These are phyloP conservation scores for Drosophila melanosoma DNA, from an alignment of 2,888 invertebrate species.

Conservation along the genomic window DNA sequence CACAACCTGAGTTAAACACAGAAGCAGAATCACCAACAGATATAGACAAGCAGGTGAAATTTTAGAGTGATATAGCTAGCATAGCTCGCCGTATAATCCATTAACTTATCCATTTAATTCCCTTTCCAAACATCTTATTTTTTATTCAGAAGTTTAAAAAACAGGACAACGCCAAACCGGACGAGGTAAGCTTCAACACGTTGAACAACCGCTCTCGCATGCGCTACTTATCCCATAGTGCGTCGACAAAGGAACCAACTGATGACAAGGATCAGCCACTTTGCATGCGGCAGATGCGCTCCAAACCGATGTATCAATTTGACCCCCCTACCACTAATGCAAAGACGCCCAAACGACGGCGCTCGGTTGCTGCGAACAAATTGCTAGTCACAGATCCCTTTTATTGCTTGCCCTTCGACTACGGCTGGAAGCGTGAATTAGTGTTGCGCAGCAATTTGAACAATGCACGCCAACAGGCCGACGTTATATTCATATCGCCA, in stretches of 20 bases:
- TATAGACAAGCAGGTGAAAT: conserved; percentile 46
- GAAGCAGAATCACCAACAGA: conserved; percentile 35
- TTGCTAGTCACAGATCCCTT: conserved; percentile 74
- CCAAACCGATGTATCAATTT: conserved; percentile 33
- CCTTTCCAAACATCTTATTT: not conserved
- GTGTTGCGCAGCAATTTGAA: conserved; percentile 88
- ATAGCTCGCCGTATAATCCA: conserved; percentile 15
- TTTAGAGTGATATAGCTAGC: conserved; percentile 18
- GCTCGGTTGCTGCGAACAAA: conserved; percentile 15
- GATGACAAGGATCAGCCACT: not conserved
- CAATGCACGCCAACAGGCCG: conserved; percentile 82
- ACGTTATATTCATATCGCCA: conserved; percentile 94
- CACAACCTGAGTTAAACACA: conserved; percentile 20
- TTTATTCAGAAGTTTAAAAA: not conserved
- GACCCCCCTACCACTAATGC: not conserved
- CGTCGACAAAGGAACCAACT: conserved; percentile 1
- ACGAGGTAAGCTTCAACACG: no score
- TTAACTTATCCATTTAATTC: conserved; percentile 8
- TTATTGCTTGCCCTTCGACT: conserved; percentile 87
- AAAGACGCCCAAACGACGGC: conserved; percentile 6
- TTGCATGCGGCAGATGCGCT: conserved; percentile 9
- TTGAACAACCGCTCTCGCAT: not conserved
- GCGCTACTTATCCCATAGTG: not conserved
- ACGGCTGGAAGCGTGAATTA: conserved; percentile 92
- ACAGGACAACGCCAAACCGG: no score